Conservation (phyloP, 2,113 vertebrate genomes). For the Synodontis membranacea region DNA sequence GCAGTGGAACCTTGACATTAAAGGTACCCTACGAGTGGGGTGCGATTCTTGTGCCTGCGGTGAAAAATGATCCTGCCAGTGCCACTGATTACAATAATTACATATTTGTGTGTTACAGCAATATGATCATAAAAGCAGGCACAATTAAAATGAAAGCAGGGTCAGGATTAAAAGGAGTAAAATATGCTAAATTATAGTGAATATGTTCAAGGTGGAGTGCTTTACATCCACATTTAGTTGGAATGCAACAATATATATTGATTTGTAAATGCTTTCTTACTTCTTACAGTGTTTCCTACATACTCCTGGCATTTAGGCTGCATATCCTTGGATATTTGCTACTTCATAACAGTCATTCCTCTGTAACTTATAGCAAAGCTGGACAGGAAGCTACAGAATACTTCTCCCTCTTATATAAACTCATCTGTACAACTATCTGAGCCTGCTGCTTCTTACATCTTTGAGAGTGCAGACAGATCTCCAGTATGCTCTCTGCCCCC, state of each 20-base stretch:
- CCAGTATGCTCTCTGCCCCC: constrained; percentile 17
- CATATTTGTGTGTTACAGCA: neutral
- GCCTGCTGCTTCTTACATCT: constrained; percentile 34
- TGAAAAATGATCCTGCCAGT: too few relatives aligned
- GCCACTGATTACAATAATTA: too few relatives aligned
- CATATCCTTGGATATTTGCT: neutral
- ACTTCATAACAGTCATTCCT: neutral
- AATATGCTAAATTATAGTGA: neutral
- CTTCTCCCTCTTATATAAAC: constrained; percentile 20
- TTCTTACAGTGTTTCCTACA: neutral
- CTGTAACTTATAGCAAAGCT: constrained; percentile 13
- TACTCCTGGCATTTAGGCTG: neutral
- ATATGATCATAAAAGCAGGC: neutral
- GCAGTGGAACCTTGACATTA: too few relatives aligned
- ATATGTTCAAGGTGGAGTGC: neutral
- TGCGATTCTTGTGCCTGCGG: too few relatives aligned
- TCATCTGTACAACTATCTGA: neutral
- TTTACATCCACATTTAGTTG: neutral
- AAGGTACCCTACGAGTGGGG: too few relatives aligned
- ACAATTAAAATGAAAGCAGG: neutral
- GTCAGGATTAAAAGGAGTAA: neutral
- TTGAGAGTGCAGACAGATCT: constrained; percentile 36
- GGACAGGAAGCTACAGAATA: constrained; percentile 9
- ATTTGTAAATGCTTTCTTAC: neutral
- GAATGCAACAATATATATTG: neutral